Conservation (phyloP, 2,113 vertebrate species). For the Pelmatolapia mariae region DNA sequence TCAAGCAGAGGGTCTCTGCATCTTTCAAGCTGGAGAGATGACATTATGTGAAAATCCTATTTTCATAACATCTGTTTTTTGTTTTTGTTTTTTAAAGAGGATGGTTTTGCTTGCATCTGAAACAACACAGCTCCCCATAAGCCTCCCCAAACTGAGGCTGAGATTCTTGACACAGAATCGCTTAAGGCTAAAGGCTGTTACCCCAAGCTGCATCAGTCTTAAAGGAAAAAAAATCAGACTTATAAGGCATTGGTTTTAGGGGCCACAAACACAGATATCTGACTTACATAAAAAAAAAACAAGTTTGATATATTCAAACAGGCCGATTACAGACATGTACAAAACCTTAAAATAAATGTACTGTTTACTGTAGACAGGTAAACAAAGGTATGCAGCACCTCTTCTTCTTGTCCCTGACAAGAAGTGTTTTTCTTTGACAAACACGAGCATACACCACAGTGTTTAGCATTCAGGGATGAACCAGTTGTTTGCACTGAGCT, state of each 20-base stretch:
- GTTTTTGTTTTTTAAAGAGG: not conserved
- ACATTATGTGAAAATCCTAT: not conserved
- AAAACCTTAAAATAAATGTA: not conserved
- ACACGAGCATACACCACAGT: not conserved
- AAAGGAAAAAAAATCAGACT: not conserved
- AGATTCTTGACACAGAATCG: not conserved
- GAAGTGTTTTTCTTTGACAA: not conserved
- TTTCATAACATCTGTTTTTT: not conserved
- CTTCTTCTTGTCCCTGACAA: not conserved
- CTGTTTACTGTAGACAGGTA: not conserved
- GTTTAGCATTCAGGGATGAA: not conserved
- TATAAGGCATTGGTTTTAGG: not conserved
- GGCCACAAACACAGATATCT: not conserved
- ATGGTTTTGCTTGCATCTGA: not conserved
- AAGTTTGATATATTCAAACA: not conserved
- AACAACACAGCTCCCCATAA: not conserved
- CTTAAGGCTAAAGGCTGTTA: not conserved
- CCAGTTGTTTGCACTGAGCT: slow-evolving; percentile 3
- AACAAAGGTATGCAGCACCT: not conserved
- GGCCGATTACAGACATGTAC: not conserved
- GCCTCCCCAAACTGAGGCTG: not conserved
- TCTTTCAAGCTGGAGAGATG: not conserved
- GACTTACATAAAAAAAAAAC: not conserved
- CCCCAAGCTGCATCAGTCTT: not conserved
- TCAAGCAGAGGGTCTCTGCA: not conserved